Evolutionary conservation across 2,797 vertebrate genomes (phyloP), one percentile per base, ranked within the genome.

Genomic region (Gymnothorax reevesii): DNA sequence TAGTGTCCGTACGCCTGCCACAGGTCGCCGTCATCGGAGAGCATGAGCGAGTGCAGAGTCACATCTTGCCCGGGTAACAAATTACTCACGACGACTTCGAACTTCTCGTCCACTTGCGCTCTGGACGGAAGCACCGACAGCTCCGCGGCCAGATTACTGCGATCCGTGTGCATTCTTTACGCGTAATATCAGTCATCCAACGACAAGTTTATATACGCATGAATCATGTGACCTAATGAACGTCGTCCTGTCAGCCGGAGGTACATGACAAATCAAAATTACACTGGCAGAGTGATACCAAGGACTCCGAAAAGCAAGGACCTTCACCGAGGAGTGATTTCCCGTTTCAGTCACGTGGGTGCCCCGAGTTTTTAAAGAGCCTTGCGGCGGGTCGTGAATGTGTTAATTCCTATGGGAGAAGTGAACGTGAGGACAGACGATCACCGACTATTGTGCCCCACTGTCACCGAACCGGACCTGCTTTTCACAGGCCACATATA

Each of bases 1-100:
- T 95, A 96, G 88, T 95, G 92, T 4, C 90, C 95, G 4, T 93
- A 96, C 0, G 94, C 91, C 83, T 96, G 92, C 95, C 95, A 96
- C 22, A 83, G 83, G 86, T 95, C 85, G 7, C 91, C 91, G 0
- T 93, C 94, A 0, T 96, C 95, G 12, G 93, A 93, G 4, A n/a
- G 88, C 62, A 94, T 49, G 59, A 88, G 83, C 33, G 92, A 86
- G 10, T 89, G 92, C 80, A 95, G 0, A 0, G 95, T 96, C 82
- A 95, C 33, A 17, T 55, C 87, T 49, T 84, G 86, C 22, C 88
- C 87, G 3, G 94, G 92, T 0, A 54, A 7, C 42, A 85, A 87
- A 1, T 88, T 89, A 79, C 93, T 73, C 7, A 95, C 92, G 83
- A 90, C 80, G 49, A 95, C 64, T 0, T 85, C 7, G 0, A 94